phyloP scores from a whole-genome alignment of 2,888 invertebrate genomes.

The Salpingus planirostris region DNA sequence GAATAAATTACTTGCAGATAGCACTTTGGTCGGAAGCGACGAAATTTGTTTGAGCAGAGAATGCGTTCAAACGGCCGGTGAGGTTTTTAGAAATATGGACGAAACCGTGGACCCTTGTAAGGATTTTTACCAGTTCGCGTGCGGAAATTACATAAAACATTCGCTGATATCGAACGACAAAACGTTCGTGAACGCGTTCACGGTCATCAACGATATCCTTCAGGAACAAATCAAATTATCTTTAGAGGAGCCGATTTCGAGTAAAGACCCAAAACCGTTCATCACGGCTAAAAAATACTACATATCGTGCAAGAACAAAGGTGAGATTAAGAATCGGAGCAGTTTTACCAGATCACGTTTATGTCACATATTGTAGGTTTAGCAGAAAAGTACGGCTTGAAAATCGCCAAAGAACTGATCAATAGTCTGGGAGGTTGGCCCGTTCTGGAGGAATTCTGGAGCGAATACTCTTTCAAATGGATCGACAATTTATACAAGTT shows the following conservation, averaged over 20 bases:
- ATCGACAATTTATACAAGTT: conserved; percentile 8
- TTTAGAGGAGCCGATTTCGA: conserved; percentile 54
- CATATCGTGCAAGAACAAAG: conserved; percentile 80
- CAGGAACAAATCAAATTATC: conserved; percentile 48
- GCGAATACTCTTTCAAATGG: conserved; percentile 26
- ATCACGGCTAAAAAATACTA: conserved; percentile 73
- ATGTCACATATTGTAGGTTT: conserved; percentile 41
- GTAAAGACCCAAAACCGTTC: conserved; percentile 61
- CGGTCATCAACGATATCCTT: conserved; percentile 40
- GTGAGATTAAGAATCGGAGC: too few relatives aligned
- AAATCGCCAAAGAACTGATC: conserved; percentile 63
- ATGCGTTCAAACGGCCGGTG: conserved; percentile 67
- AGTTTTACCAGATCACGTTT: too few relatives aligned
- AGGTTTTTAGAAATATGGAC: conserved; percentile 58
- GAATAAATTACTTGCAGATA: conserved; percentile 7
- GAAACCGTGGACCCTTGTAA: conserved; percentile 60
- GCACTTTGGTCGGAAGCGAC: conserved; percentile 7
- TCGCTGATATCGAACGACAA: conserved; percentile 67
- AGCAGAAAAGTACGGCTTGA: conserved; percentile 70
- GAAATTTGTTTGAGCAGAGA: conserved; percentile 46
- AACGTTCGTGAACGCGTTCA: conserved; percentile 45
- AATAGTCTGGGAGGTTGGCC: conserved; percentile 86
- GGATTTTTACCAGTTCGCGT: conserved; percentile 67
- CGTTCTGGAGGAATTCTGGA: conserved; percentile 51
- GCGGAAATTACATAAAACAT: conserved; percentile 58